A percentile compares a stretch with the other conserved stretches of the same genome.
These are phyloP conservation scores for Sweltsa coloradensis DNA, from an alignment of 1,140 invertebrate species.

Conservation along the genomic window DNA sequence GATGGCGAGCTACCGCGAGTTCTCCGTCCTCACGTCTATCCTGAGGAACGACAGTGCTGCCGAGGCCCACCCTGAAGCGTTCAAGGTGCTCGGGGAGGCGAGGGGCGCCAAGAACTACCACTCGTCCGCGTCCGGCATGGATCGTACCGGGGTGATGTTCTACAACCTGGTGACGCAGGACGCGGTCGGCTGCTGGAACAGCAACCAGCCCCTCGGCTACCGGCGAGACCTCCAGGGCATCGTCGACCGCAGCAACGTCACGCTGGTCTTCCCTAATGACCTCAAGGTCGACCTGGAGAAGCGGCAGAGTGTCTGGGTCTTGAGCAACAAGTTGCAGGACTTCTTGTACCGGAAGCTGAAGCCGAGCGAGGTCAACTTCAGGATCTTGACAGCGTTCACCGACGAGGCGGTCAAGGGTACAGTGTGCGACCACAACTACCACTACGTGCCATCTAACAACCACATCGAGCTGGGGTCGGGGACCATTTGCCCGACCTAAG, in stretches of 20 bases:
- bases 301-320: conserved; percentile 56
- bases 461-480: neutral
- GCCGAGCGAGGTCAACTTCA: conserved; percentile 52
- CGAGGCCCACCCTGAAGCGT: conserved; percentile 38
- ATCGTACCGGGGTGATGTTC: conserved; percentile 57
- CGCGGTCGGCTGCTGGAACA: conserved; percentile 68
- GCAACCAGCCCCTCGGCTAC: conserved; percentile 44
- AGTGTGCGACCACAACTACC: conserved; percentile 48
- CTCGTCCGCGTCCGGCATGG: conserved; percentile 55
- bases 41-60: conserved; percentile 41
- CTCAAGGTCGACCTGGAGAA: conserved; percentile 55
- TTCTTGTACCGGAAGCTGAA: conserved; percentile 55
- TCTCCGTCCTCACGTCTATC: conserved; percentile 49
- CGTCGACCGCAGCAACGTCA: conserved; percentile 40
- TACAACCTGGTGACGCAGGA: conserved; percentile 62
- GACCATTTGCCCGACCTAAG: no score
- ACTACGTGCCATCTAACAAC: neutral
- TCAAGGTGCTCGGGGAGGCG: conserved; percentile 27
- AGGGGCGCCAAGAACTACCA: conserved; percentile 35
- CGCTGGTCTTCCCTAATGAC: conserved; percentile 65
- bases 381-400: conserved; percentile 48
- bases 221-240: conserved; percentile 31
- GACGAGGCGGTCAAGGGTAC: conserved; percentile 45
- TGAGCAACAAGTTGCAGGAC: conserved; percentile 58
- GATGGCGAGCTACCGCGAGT: conserved; percentile 64